Percentiles rank a stretch among this genome's conserved stretches.
These are phyloP conservation scores for Oryzias dopingdopingensis DNA, from an alignment of 2,797 vertebrate genomes.

Conservation along the genomic window DNA sequence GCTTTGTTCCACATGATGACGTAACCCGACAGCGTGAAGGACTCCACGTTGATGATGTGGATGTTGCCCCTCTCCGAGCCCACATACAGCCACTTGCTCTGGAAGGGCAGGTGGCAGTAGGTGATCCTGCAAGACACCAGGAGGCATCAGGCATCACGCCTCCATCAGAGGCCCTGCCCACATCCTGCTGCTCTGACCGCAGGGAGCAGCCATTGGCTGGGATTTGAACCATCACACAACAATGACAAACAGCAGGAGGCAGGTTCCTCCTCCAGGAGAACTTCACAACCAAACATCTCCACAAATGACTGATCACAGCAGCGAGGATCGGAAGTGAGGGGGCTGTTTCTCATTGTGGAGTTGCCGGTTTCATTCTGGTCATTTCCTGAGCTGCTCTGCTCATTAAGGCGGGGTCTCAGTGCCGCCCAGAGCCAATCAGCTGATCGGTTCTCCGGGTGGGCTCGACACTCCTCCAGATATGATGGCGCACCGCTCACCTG, in stretches of 20 bases:
- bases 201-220: constrained; percentile 49
- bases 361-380: too few relatives aligned
- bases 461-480: too few relatives aligned
- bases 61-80: constrained; percentile 97
- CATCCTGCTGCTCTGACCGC: constrained; percentile 38
- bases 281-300: too few relatives aligned
- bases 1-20: constrained; percentile 99
- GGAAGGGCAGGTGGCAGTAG: constrained; percentile 98
- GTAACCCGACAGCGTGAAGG: constrained; percentile 99
- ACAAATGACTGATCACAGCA: too few relatives aligned
- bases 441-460: too few relatives aligned
- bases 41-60: constrained; percentile 98
- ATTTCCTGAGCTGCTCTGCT: too few relatives aligned
- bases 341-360: too few relatives aligned
- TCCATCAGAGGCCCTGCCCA: constrained; percentile 30
- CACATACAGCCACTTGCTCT: constrained; percentile 99
- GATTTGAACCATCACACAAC: constrained; percentile 58
- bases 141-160: constrained; percentile 44
- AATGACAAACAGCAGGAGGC: constrained; percentile 1
- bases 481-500: too few relatives aligned
- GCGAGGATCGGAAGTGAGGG: too few relatives aligned
- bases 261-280: constrained; percentile 25
- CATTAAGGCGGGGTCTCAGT: too few relatives aligned
- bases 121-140: constrained; percentile 84
- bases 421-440: too few relatives aligned